Percentiles rank a stretch among this genome's conserved stretches.
Evolutionary conservation across 64 coral and sea anemone species (phyloP).

Genomic region (Pachyseris speciosa): DNA sequence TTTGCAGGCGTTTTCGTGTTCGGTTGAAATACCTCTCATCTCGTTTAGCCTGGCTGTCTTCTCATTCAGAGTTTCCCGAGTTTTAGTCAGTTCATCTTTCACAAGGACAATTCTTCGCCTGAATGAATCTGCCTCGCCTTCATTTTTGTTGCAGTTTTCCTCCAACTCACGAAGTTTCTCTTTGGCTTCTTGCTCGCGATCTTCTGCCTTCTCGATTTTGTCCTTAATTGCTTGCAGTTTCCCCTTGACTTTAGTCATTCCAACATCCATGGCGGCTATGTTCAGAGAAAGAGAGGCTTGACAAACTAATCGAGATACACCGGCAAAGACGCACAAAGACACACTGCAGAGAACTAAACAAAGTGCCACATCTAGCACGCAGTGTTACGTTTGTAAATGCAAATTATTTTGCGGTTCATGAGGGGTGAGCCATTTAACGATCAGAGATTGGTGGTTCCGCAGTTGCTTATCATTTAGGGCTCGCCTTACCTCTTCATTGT

Average conservation of each 20-base stretch:
- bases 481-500: not conserved
- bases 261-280: not conserved
- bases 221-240: constrained; percentile 66
- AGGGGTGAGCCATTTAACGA: constrained; percentile 21
- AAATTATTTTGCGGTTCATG: constrained; percentile 13
- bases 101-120: constrained; percentile 57
- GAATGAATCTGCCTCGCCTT: constrained; percentile 67
- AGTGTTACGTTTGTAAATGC: constrained; percentile 24
- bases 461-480: not conserved
- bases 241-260: constrained; percentile 58
- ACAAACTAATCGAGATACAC: not conserved
- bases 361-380: not conserved
- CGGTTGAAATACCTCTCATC: not conserved
- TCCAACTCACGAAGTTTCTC: constrained; percentile 26
- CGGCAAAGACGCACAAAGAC: not conserved
- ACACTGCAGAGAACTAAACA: not conserved
- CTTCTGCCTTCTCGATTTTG: constrained; percentile 66
- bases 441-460: not conserved
- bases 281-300: not conserved
- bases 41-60: constrained; percentile 20
- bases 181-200: not conserved
- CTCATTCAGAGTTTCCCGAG: not conserved
- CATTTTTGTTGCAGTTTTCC: constrained; percentile 50
- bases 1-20: constrained; percentile 44
- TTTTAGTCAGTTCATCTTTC: constrained; percentile 17